A percentile compares a stretch with the other conserved stretches of the same genome.
Evolutionary conservation across 2,797 vertebrate species (phyloP).

Genomic region (Chelonia mydas): DNA sequence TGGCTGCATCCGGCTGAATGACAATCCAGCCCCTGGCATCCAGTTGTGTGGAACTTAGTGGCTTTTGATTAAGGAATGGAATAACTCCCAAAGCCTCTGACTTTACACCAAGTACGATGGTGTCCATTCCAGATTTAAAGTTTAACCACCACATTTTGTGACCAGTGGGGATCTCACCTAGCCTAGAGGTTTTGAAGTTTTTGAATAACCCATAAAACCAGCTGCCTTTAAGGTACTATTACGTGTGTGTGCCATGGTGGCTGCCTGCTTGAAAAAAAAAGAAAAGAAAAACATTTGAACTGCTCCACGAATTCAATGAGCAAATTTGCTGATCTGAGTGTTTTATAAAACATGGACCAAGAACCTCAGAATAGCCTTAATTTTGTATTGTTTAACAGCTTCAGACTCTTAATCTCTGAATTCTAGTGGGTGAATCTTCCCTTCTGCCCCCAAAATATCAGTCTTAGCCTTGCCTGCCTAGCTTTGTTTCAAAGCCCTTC

Average conservation of each 20-base stretch:
- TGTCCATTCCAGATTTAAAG: not conserved
- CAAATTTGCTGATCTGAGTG: not conserved
- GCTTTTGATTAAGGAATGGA: not conserved
- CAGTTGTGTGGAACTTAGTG: not conserved
- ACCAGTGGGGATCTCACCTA: not conserved
- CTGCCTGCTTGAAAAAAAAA: not conserved
- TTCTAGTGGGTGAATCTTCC: not conserved
- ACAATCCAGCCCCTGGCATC: not conserved
- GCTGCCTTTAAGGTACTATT: not conserved
- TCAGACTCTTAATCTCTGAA: not conserved
- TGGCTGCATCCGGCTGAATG: not conserved
- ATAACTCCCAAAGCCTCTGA: not conserved
- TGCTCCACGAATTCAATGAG: not conserved
- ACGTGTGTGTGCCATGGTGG: not conserved
- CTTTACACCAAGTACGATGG: not conserved
- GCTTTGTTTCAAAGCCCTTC: not conserved
- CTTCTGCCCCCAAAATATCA: not conserved
- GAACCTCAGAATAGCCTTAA: conserved; percentile 52
- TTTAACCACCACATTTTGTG: not conserved
- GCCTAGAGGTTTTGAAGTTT: not conserved
- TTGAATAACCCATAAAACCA: not conserved
- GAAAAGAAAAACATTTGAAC: not conserved
- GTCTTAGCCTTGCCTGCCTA: not conserved
- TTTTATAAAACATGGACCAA: not conserved
- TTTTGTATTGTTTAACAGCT: conserved; percentile 35